These are phyloP conservation scores for Calypte anna DNA, from an alignment of 2,113 vertebrate species.

Conservation along the genomic window DNA sequence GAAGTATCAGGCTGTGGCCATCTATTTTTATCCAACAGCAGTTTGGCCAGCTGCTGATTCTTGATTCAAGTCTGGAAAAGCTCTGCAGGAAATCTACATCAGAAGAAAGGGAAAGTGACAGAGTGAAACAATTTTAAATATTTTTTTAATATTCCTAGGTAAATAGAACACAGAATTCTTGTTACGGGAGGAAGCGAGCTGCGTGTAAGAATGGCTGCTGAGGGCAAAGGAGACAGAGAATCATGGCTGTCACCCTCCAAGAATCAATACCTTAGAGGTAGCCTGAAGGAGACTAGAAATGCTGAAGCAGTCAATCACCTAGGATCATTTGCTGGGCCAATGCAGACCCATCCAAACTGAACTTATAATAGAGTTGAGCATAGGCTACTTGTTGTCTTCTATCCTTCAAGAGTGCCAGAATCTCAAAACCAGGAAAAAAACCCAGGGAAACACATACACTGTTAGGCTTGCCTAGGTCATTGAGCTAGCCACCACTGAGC, in stretches of 20 bases:
- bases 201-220: neutral
- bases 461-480: neutral
- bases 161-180: neutral
- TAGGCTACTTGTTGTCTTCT: neutral
- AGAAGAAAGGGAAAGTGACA: neutral
- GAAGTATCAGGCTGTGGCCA: neutral
- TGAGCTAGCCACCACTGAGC: neutral
- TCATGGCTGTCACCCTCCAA: neutral
- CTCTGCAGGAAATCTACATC: neutral
- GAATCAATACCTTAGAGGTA: neutral
- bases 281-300: accelerated
- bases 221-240: neutral
- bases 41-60: neutral
- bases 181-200: neutral
- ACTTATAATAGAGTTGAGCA: neutral
- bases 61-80: neutral
- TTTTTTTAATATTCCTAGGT: neutral
- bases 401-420: neutral
- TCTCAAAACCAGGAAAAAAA: neutral
- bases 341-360: neutral
- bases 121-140: neutral
- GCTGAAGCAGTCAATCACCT: neutral
- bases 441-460: accelerated
- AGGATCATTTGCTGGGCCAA: neutral
- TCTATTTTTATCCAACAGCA: neutral